Evolutionary conservation across 2,113 vertebrate genomes (phyloP).

Genomic region (Urocitellus parryii): DNA sequence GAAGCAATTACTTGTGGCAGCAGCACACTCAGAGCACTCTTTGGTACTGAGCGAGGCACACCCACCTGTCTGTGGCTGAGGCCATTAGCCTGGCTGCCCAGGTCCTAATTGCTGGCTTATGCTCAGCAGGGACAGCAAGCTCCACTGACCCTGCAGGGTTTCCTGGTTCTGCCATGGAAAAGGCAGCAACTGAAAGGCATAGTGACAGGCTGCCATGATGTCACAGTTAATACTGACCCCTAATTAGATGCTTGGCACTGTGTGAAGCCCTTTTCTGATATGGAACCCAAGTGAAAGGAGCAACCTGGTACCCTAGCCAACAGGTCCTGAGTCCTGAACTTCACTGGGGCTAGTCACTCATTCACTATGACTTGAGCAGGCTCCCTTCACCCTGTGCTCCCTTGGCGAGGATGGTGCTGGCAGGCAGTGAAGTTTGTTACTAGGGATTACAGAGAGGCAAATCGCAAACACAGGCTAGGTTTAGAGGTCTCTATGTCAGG

Average conservation of each 20-base stretch:
- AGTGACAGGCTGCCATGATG: not conserved
- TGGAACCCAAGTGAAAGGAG: not conserved
- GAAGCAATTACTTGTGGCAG: conserved; percentile 11
- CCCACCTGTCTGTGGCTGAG: not conserved
- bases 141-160: not conserved
- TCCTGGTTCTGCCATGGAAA: not conserved
- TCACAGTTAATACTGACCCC: not conserved
- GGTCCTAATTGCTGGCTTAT: not conserved
- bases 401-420: not conserved
- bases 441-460: not conserved
- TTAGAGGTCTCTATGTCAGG: not conserved
- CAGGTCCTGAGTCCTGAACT: not conserved
- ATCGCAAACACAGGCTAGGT: not conserved
- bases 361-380: not conserved
- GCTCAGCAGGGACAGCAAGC: not conserved
- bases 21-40: not conserved
- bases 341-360: not conserved
- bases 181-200: not conserved
- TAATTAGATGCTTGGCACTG: not conserved
- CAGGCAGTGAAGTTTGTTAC: not conserved
- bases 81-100: not conserved
- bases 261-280: not conserved
- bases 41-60: not conserved
- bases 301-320: not conserved
- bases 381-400: not conserved